These are phyloP conservation scores for Perca flavescens DNA, from an alignment of 2,113 vertebrate species.

Conservation along the genomic window DNA sequence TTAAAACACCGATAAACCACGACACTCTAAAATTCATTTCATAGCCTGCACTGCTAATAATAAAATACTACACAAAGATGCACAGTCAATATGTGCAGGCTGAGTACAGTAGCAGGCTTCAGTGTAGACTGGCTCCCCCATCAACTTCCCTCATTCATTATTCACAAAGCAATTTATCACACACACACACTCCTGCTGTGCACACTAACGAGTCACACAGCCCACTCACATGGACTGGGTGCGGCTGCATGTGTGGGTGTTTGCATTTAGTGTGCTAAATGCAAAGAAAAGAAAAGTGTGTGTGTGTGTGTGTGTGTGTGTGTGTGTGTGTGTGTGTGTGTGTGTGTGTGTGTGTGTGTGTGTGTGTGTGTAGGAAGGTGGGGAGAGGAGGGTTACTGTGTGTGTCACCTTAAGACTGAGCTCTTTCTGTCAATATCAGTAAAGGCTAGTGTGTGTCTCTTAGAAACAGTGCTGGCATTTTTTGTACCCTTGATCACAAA, in stretches of 20 bases:
- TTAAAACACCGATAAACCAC: too few relatives aligned
- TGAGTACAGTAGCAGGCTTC: slow-evolving; percentile 37
- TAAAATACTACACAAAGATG: slow-evolving; percentile 20
- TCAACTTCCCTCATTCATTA: slow-evolving; percentile 78
- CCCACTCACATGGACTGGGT: slow-evolving; percentile 43
- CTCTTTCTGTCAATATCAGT: slow-evolving; percentile 62
- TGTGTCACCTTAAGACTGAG: slow-evolving; percentile 41
- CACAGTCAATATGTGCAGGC: slow-evolving; percentile 4
- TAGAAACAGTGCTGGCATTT: slow-evolving; percentile 55
- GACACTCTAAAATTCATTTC: neutral
- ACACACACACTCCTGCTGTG: slow-evolving; percentile 43
- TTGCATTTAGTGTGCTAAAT: slow-evolving; percentile 25
- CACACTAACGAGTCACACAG: slow-evolving; percentile 53
- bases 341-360: neutral
- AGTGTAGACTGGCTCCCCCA: slow-evolving; percentile 41
- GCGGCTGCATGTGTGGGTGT: slow-evolving; percentile 37
- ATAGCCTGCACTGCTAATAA: slow-evolving; percentile 12
- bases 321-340: neutral
- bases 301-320: slow-evolving; percentile 14
- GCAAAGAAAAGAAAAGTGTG: slow-evolving; percentile 30
- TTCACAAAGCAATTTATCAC: slow-evolving; percentile 75
- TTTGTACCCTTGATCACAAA: slow-evolving; percentile 64
- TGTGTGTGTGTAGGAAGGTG: neutral
- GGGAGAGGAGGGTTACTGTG: slow-evolving; percentile 19
- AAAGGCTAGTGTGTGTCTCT: slow-evolving; percentile 33